These are phyloP conservation scores for Oreochromis grahami DNA, from an alignment of 2,797 vertebrate species.

Conservation along the genomic window DNA sequence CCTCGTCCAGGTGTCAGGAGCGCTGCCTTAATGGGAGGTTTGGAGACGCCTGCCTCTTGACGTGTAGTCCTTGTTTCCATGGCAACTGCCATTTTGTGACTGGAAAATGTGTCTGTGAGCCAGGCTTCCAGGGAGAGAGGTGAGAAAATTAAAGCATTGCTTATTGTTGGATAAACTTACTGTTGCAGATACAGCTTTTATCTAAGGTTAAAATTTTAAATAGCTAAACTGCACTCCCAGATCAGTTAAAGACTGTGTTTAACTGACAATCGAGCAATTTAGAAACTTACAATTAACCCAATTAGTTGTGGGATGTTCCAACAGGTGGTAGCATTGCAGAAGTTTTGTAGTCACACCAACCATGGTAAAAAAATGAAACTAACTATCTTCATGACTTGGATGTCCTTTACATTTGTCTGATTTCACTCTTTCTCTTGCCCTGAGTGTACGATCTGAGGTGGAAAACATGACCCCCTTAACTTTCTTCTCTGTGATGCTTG, in stretches of 20 bases:
- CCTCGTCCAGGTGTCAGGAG: conserved; percentile 81
- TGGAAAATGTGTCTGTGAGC: conserved; percentile 86
- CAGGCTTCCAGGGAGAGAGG: conserved; percentile 89
- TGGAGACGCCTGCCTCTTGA: conserved; percentile 80
- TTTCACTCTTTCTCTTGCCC: background rate
- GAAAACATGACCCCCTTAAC: background rate
- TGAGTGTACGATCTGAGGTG: background rate
- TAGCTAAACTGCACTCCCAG: background rate
- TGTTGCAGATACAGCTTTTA: background rate
- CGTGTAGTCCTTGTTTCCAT: conserved; percentile 79
- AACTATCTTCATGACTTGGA: background rate
- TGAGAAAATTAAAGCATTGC: conserved; percentile 46
- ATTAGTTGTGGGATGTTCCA: background rate
- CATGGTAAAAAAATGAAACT: background rate
- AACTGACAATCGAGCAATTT: background rate
- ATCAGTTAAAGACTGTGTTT: background rate
- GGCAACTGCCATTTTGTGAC: conserved; percentile 86
- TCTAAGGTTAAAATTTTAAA: background rate
- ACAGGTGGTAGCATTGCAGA: background rate
- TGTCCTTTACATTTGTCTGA: background rate
- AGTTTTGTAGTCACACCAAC: background rate
- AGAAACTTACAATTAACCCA: background rate
- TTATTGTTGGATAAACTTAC: background rate
- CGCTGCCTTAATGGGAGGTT: conserved; percentile 79
- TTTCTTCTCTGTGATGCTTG: background rate